Percentiles rank a stretch among this genome's conserved stretches.
These are phyloP conservation scores for Tolypeutes matacus DNA, from an alignment of 2,797 vertebrate genomes.

Conservation along the genomic window DNA sequence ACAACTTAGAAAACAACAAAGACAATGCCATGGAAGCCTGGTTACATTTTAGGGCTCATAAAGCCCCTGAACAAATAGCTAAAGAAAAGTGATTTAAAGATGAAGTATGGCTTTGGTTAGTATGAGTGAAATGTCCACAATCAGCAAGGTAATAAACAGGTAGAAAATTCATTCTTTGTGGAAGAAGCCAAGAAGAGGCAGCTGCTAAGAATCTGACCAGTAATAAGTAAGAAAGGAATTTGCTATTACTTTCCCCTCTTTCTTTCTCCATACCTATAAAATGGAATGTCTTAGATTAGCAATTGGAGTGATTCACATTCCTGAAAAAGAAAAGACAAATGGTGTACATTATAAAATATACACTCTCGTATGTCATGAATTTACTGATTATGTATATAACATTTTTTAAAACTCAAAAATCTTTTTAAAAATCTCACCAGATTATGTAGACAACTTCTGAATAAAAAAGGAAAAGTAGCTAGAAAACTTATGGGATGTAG, in stretches of 20 bases:
- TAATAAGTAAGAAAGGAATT: conserved; percentile 58
- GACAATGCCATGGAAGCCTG: conserved; percentile 79
- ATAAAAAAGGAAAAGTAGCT: too few relatives aligned
- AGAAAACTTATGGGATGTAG: too few relatives aligned
- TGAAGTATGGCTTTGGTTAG: background rate
- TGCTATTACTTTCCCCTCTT: conserved; percentile 21
- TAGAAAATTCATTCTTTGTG: conserved; percentile 57
- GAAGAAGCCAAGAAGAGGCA: conserved; percentile 51
- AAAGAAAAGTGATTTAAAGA: conserved; percentile 69
- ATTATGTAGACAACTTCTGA: too few relatives aligned
- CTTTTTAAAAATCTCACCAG: too few relatives aligned
- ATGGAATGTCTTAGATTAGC: conserved; percentile 50
- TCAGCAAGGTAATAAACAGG: background rate
- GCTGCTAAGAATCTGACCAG: conserved; percentile 41
- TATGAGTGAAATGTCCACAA: background rate
- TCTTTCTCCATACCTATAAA: conserved; percentile 66
- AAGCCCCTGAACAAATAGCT: conserved; percentile 78
- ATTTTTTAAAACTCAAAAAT: too few relatives aligned
- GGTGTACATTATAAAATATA: conserved; percentile 1
- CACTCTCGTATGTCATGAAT: background rate
- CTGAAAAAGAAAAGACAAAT: conserved; percentile 66
- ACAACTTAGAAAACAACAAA: conserved; percentile 75
- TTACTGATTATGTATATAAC: too few relatives aligned
- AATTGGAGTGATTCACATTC: conserved; percentile 59
- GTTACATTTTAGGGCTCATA: conserved; percentile 76